Conservation (phyloP, 2,113 vertebrate species). For the Cricetomys ansorgei region DNA sequence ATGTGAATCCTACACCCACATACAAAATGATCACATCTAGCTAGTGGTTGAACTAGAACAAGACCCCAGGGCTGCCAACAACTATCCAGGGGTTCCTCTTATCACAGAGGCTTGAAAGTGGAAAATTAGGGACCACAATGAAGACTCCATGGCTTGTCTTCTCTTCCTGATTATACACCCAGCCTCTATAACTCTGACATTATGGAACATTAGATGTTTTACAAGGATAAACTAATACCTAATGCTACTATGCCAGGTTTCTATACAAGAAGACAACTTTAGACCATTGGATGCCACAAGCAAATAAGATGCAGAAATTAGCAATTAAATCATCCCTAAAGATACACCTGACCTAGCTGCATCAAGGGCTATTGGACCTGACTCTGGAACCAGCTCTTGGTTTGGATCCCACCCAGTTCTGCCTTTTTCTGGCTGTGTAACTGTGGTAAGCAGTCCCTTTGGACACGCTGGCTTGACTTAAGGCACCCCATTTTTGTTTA, state of each 20-base stretch:
- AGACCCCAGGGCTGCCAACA: background rate
- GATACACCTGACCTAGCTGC: background rate
- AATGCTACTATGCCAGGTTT: background rate
- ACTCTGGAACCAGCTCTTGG: background rate
- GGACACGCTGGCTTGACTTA: too few species aligned
- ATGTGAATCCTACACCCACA: too few species aligned
- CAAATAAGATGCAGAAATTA: background rate
- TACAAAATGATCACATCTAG: background rate
- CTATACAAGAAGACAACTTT: background rate
- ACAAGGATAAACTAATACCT: background rate
- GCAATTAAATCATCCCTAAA: background rate
- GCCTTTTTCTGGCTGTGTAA: background rate
- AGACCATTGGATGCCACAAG: background rate
- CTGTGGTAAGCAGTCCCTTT: too few species aligned
- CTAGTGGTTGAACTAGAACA: background rate
- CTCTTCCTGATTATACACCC: background rate
- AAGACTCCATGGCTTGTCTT: background rate
- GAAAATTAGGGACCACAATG: background rate
- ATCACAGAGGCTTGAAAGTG: background rate
- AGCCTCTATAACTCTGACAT: background rate
- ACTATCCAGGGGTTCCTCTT: background rate
- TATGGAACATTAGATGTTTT: background rate
- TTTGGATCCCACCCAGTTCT: background rate
- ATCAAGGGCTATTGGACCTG: background rate
- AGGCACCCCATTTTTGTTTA: too few species aligned